phyloP scores from a whole-genome alignment of 2,113 vertebrate genomes.

The Pandion haliaetus region DNA sequence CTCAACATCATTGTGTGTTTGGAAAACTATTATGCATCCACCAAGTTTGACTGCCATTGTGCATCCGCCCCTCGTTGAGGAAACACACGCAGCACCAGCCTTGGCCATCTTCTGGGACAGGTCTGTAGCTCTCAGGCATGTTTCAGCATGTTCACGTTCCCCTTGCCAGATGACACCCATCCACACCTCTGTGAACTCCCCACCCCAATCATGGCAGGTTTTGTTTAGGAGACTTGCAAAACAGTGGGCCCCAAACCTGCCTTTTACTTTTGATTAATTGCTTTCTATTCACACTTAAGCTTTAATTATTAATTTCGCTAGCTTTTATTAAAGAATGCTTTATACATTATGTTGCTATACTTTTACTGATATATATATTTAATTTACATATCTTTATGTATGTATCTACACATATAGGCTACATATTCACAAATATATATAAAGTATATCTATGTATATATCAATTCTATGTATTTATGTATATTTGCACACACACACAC shows the following conservation, averaged over 20 bases:
- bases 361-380: background rate
- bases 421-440: background rate
- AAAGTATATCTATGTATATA: background rate
- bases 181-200: background rate
- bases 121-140: background rate
- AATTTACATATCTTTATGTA: background rate
- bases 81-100: background rate
- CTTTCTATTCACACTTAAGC: background rate
- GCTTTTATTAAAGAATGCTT: background rate
- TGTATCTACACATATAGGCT: background rate
- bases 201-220: background rate
- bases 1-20: background rate
- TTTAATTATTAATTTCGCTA: background rate
- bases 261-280: background rate
- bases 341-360: fast-evolving
- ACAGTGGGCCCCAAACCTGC: background rate
- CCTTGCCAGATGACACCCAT: background rate
- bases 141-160: background rate
- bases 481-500: background rate
- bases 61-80: background rate
- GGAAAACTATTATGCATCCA: background rate
- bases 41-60: background rate
- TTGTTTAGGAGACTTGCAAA: background rate
- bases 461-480: background rate
- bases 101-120: too few species aligned